Base-by-base conservation (phyloP, 92 coral and sea anemone species). In the Galaxea fascicularis region DNA sequence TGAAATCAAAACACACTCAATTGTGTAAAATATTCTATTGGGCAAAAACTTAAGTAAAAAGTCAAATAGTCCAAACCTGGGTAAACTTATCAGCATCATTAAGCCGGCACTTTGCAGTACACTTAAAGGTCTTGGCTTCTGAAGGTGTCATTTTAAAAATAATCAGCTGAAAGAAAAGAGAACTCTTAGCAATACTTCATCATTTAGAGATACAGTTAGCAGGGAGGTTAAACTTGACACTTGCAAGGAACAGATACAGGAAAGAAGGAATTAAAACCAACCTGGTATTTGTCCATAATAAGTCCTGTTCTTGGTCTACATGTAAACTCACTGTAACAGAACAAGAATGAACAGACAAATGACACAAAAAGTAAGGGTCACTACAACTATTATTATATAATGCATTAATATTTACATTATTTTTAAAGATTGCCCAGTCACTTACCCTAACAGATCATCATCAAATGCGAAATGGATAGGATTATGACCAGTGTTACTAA, bases 51-150 rank as follows among this genome's bases (percentile, higher is more conserved):
- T 21, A 25, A 8, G 24, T 18, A 41, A 41, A 29, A 27, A 28
- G 8, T 16, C 25, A 35, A n/a, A n/a, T n/a, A n/a, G n/a, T 35
- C 44, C 25, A 71, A 82, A 70, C 99, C 99, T 96, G 93, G 0
- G 93, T 91, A 65, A 79, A 96, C 77, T 92, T 92, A 73, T 92
- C 94, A 46, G 94, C 95, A 79, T 96, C 98, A 85, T 96, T 96
- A 29, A 96, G 84, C 58, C 86, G 88, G 31, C 99, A 94, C 54
- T 89, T 92, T 12, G 93, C 66, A 6, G 94, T 91, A 35, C 85
- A 82, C 58, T 84, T 92, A 65, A 64, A 88, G 3, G 92, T 77
- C 71, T 81, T 88, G 86, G 89, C 80, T 72, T 94, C 99, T 28
- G 92, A 74, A 14, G 99, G 97, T 18, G 76, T 86, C 93, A 94